Conservation (phyloP, 2,797 vertebrate species). For the Tinamus major region DNA sequence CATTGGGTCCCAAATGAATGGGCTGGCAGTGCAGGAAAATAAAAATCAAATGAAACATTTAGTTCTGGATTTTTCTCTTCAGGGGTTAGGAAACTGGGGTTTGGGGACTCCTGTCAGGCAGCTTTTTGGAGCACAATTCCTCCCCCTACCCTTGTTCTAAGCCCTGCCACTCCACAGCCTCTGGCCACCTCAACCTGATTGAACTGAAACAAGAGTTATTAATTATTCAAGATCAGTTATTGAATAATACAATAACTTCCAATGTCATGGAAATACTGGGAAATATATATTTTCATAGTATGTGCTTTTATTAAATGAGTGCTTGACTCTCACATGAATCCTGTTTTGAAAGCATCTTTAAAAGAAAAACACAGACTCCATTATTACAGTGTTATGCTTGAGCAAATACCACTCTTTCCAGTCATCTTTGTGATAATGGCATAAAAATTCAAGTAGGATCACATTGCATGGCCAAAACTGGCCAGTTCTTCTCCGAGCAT, state of each 20-base stretch:
- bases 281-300: conserved; percentile 21
- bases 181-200: neutral
- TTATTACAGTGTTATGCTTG: neutral
- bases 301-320: conserved; percentile 19
- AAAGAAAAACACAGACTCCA: neutral
- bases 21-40: neutral
- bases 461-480: neutral
- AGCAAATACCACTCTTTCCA: neutral
- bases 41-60: conserved; percentile 25
- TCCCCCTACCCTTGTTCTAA: neutral
- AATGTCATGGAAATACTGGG: neutral
- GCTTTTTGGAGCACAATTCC: neutral
- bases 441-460: neutral
- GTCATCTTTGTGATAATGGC: neutral
- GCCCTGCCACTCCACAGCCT: neutral
- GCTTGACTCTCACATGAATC: neutral
- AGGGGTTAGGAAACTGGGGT: neutral
- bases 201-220: neutral
- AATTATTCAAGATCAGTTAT: conserved; percentile 5
- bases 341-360: neutral
- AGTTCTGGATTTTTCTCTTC: conserved; percentile 6
- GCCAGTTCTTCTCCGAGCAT: neutral
- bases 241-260: conserved; percentile 29
- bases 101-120: neutral
- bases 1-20: neutral